Evolutionary conservation across 1,140 invertebrate species (phyloP), one percentile per base, ranked within the genome.

Genomic region (Papilio polytes): DNA sequence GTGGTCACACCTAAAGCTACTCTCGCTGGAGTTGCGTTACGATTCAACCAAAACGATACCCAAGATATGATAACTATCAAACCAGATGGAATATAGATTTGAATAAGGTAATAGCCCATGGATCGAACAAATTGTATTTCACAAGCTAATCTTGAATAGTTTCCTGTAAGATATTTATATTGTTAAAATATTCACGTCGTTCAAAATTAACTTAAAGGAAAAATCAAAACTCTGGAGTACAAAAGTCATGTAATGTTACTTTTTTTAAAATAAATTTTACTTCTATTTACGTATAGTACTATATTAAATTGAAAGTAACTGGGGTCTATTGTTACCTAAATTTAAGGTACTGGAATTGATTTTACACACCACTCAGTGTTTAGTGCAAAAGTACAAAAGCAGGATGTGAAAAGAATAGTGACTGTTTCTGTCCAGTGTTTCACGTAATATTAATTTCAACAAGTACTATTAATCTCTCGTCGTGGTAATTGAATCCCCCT

Each of bases 21-120:
- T 95, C 99, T 96, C 88, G 99, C 99, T 84, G 99, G 99, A 82
- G 98, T 99, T 85, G 99, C 99, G 95, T 99, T 98, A 91, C 98
- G 97, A 96, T 99, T 96, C 88, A 96, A 91, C 98, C 98, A 99
- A 96, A 99, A 99, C 91, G 98, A 98, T 91, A 99, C 99, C 99
- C 99, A 99, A 87, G 98, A 99, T 96, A 99, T 99, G 95, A 99
- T 99, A 94, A 99, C 99, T 95, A 99, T 99, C 92, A 99, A 97
- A 93, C 98, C 98, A 92, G 98, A 99, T 87, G 99, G 99, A 96
- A 99, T 99, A 96, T 99, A 99, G 95, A 99, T 99, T 96, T 99
- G 99, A 96, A 99, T 99, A 89, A 99, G 96, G 96, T 99, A 99
- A 97, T 99, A 99, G 89, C 99, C 99, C 98, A 99, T 99, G 89